These are phyloP conservation scores for Motacilla tschutschensis DNA, from an alignment of 2,113 vertebrate species.

Conservation along the genomic window DNA sequence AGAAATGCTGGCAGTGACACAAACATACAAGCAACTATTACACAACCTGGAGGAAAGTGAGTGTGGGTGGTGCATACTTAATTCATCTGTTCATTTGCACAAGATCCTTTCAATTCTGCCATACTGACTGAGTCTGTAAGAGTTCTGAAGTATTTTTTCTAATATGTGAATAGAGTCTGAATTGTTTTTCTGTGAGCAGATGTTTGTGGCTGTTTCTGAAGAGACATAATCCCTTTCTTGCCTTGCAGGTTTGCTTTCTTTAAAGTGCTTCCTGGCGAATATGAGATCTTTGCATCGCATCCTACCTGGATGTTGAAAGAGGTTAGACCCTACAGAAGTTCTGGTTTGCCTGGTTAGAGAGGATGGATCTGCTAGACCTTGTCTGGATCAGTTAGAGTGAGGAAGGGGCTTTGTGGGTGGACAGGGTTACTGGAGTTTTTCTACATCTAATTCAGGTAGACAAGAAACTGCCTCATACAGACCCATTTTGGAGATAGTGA, in stretches of 20 bases:
- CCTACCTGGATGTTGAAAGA: slow-evolving; percentile 90
- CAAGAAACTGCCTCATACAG: fast-evolving
- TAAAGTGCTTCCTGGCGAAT: slow-evolving; percentile 93
- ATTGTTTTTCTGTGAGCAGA: background rate
- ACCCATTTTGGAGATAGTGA: background rate
- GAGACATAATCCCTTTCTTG: background rate
- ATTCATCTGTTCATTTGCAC: background rate
- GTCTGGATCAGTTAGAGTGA: background rate
- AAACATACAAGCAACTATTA: slow-evolving; percentile 82
- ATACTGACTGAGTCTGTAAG: background rate
- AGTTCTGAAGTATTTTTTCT: background rate
- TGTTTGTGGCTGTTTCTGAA: background rate
- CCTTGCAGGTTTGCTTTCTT: slow-evolving; percentile 87
- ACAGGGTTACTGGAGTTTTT: background rate
- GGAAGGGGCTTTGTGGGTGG: background rate
- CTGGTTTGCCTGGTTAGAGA: background rate
- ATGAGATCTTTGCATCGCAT: slow-evolving; percentile 91
- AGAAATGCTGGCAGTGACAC: slow-evolving; percentile 76
- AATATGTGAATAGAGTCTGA: background rate
- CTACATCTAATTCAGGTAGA: background rate
- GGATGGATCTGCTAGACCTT: background rate
- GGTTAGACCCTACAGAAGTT: slow-evolving; percentile 68
- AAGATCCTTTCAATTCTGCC: background rate
- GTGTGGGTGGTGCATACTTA: slow-evolving; percentile 41
- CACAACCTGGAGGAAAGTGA: slow-evolving; percentile 92